These are phyloP conservation scores for Montipora cactus DNA, from an alignment of 64 coral and sea anemone species.

Conservation along the genomic window DNA sequence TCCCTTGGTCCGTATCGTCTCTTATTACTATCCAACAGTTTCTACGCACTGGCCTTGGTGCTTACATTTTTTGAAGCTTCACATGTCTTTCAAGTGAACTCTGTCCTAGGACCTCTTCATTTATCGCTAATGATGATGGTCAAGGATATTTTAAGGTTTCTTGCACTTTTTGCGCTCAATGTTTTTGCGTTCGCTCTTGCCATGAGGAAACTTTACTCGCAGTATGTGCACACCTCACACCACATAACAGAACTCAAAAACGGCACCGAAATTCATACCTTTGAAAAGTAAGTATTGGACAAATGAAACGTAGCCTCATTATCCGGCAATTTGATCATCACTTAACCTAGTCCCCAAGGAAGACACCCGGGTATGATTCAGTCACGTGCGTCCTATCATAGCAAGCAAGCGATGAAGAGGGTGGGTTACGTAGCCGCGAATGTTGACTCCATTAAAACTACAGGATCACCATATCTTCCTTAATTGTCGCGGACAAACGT, in stretches of 20 bases:
- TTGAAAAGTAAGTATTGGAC: slow-evolving; percentile 28
- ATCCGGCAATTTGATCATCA: too few relatives aligned
- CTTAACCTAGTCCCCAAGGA: too few relatives aligned
- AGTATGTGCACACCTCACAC: slow-evolving; percentile 49
- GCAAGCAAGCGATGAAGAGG: too few relatives aligned
- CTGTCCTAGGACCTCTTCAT: slow-evolving; percentile 67
- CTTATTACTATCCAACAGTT: slow-evolving; percentile 75
- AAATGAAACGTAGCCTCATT: too few relatives aligned
- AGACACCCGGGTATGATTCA: too few relatives aligned
- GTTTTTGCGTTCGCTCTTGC: slow-evolving; percentile 61
- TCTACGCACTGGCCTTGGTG: slow-evolving; percentile 68
- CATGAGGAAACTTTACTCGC: slow-evolving; percentile 80
- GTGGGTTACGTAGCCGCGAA: too few relatives aligned
- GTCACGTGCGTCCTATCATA: too few relatives aligned
- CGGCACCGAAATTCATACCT: slow-evolving; percentile 1
- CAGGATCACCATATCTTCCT: too few relatives aligned
- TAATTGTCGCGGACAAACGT: too few relatives aligned
- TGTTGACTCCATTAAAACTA: too few relatives aligned
- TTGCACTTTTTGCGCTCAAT: slow-evolving; percentile 51
- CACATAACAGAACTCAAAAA: not conserved
- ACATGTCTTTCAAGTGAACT: slow-evolving; percentile 54
- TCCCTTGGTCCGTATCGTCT: slow-evolving; percentile 40
- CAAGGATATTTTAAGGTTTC: slow-evolving; percentile 73
- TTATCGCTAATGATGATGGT: slow-evolving; percentile 79
- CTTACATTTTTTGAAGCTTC: slow-evolving; percentile 68